phyloP scores from a whole-genome alignment of 2,888 invertebrate species.

The Drosophila incognita region DNA sequence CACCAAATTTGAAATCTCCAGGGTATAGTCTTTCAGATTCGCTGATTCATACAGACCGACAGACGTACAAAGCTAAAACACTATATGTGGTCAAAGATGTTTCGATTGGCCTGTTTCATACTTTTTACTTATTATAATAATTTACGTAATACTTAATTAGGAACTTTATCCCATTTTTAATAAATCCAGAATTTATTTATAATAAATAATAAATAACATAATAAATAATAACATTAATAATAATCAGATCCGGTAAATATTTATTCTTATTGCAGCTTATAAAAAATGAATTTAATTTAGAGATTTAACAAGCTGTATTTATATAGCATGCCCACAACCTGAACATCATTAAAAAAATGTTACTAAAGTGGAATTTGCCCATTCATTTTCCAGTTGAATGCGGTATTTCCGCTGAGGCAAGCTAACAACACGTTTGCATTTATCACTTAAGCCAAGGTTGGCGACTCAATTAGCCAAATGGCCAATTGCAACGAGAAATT shows the following conservation, averaged over 20 bases:
- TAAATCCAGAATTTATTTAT: too few relatives aligned
- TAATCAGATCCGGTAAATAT: too few relatives aligned
- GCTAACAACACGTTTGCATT: constrained; percentile 5
- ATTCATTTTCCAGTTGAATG: neutral
- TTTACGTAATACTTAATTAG: too few relatives aligned
- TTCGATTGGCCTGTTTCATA: too few relatives aligned
- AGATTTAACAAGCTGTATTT: neutral
- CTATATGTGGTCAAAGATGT: too few relatives aligned
- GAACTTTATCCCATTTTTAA: too few relatives aligned
- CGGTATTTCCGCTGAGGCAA: neutral
- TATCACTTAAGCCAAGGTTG: constrained; percentile 24
- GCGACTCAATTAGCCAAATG: constrained; percentile 46
- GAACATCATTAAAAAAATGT: neutral
- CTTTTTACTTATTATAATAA: too few relatives aligned
- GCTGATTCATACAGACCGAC: neutral
- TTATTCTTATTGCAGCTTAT: too few relatives aligned
- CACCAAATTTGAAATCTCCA: neutral
- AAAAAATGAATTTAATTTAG: too few relatives aligned
- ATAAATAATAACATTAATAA: too few relatives aligned
- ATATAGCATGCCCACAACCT: neutral
- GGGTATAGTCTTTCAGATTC: neutral
- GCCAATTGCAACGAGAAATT: constrained; percentile 12
- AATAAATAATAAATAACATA: too few relatives aligned
- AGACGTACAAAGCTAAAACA: neutral
- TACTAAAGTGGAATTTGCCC: neutral